A percentile compares a stretch with the other conserved stretches of the same genome.
These are phyloP conservation scores for Blennius ocellaris DNA, from an alignment of 2,113 vertebrate genomes.

Conservation along the genomic window DNA sequence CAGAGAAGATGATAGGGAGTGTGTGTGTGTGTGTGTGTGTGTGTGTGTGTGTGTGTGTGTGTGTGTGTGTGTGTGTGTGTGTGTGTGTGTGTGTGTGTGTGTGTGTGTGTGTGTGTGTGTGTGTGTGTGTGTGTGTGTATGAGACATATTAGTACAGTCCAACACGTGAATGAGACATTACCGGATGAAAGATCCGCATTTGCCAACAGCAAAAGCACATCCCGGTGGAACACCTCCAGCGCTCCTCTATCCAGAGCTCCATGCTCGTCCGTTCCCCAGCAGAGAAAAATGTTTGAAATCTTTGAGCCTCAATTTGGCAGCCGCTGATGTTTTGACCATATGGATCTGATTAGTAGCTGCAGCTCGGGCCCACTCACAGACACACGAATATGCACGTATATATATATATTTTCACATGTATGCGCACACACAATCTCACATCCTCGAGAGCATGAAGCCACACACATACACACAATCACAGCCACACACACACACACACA, in stretches of 20 bases:
- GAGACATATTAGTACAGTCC: slow-evolving; percentile 34
- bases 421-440: slow-evolving; percentile 22
- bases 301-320: slow-evolving; percentile 19
- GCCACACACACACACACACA: not conserved
- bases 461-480: not conserved
- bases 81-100: too few species aligned
- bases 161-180: slow-evolving; percentile 20
- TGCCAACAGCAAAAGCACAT: slow-evolving; percentile 29
- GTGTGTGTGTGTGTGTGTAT: not conserved
- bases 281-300: slow-evolving; percentile 24
- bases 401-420: slow-evolving; percentile 35
- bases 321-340: slow-evolving; percentile 68
- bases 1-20: slow-evolving; percentile 54
- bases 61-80: slow-evolving; percentile 2
- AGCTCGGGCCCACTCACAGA: slow-evolving; percentile 39
- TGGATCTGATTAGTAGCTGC: slow-evolving; percentile 77
- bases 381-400: slow-evolving; percentile 24
- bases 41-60: slow-evolving; percentile 11
- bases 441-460: not conserved
- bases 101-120: too few species aligned
- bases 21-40: not conserved
- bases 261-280: slow-evolving; percentile 5
- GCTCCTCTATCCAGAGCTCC: slow-evolving; percentile 9
- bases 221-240: slow-evolving; percentile 36
- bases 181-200: slow-evolving; percentile 4